phyloP scores from a whole-genome alignment of 2,797 vertebrate species.

The Alouatta caraya region DNA sequence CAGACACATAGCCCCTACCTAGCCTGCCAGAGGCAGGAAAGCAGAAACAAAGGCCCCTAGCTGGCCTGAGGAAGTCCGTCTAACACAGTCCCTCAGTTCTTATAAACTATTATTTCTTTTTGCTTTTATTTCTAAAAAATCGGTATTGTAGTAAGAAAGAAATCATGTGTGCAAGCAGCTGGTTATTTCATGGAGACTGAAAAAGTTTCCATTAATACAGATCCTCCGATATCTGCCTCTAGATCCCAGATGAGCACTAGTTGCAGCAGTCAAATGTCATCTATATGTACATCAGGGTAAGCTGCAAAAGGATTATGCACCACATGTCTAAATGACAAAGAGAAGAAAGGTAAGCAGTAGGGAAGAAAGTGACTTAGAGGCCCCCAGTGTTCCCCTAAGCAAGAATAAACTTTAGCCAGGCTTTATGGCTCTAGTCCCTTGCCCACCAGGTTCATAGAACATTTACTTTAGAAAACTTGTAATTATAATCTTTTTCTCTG shows the following conservation, averaged over 20 bases:
- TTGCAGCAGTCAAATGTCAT: not conserved
- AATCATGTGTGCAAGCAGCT: not conserved
- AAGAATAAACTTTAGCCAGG: not conserved
- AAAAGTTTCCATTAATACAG: not conserved
- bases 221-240: not conserved
- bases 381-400: not conserved
- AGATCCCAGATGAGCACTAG: not conserved
- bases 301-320: not conserved
- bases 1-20: no score
- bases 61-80: no score
- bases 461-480: not conserved
- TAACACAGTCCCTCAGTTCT: no score
- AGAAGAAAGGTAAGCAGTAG: no score
- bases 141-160: not conserved
- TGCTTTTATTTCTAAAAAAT: not conserved
- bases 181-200: not conserved
- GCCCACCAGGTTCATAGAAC: not conserved
- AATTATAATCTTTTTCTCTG: not conserved
- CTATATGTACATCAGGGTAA: not conserved
- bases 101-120: not conserved
- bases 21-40: no score
- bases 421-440: not conserved
- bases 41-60: no score
- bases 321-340: not conserved
- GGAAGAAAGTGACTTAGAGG: not conserved